Percentiles rank a stretch among this genome's conserved stretches.
Conservation (phyloP, 1,140 invertebrate genomes). For the Chironomus striatipennis region DNA sequence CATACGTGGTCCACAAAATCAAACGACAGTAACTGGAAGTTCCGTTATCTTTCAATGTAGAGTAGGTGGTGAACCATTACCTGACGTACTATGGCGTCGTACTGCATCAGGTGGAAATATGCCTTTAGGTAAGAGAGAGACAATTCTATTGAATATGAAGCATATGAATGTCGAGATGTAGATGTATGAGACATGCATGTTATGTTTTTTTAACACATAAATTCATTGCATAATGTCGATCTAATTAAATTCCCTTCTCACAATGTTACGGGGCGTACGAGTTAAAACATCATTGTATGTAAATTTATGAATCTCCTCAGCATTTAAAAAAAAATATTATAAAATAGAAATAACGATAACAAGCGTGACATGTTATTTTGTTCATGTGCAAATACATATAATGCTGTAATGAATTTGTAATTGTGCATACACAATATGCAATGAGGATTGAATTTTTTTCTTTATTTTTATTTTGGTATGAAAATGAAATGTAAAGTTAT, state of each 20-base stretch:
- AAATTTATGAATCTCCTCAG: background rate
- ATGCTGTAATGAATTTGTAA: slow-evolving; percentile 17
- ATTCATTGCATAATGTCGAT: background rate
- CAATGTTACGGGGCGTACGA: too few species aligned
- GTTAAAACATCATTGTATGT: background rate
- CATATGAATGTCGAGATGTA: too few species aligned
- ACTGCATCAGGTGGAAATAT: slow-evolving; percentile 59
- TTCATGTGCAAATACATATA: background rate
- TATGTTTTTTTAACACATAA: slow-evolving; percentile 15
- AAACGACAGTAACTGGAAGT: slow-evolving; percentile 57
- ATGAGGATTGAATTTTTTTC: background rate
- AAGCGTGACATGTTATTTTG: background rate
- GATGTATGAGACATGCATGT: too few species aligned
- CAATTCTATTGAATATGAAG: too few species aligned
- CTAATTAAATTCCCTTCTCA: background rate
- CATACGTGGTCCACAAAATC: slow-evolving; percentile 65
- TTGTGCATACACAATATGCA: slow-evolving; percentile 1
- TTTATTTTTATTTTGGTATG: background rate
- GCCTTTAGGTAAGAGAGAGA: slow-evolving; percentile 49
- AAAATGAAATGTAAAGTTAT: background rate
- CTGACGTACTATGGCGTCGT: slow-evolving; percentile 65
- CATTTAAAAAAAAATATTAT: too few species aligned
- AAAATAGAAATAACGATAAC: background rate
- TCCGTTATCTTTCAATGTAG: slow-evolving; percentile 72
- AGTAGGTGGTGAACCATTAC: slow-evolving; percentile 63